A percentile compares a stretch with the other conserved stretches of the same genome.
Evolutionary conservation across 2,113 vertebrate species (phyloP).

Genomic region (Mirounga angustirostris): DNA sequence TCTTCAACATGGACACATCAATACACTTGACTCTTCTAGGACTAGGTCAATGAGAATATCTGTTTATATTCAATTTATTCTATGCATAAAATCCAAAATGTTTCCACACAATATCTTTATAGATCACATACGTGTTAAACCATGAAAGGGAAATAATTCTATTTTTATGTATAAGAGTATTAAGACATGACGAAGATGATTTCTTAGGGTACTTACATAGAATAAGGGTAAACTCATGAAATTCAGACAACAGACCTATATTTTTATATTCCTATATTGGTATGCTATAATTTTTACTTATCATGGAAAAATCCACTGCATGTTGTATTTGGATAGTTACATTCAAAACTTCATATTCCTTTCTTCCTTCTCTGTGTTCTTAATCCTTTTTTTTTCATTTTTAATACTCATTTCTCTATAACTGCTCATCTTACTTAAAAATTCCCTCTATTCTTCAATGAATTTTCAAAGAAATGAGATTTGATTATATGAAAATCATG

Average conservation of each 20-base stretch:
- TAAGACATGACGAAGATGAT: neutral
- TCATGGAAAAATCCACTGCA: neutral
- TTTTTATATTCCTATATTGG: neutral
- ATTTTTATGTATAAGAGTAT: constrained; percentile 13
- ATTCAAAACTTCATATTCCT: neutral
- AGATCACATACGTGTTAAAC: neutral
- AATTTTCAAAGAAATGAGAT: neutral
- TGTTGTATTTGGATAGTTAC: neutral
- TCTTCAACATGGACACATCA: neutral
- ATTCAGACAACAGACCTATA: neutral
- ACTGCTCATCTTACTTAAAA: neutral
- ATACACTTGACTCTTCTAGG: neutral
- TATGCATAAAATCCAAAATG: neutral
- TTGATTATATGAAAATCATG: neutral
- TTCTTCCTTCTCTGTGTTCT: neutral
- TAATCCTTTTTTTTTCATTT: neutral
- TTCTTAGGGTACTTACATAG: neutral
- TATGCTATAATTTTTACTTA: neutral
- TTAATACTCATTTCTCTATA: neutral
- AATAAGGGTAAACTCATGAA: neutral
- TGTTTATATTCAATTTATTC: neutral
- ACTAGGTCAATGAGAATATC: neutral
- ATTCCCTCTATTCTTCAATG: neutral
- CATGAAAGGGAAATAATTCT: neutral
- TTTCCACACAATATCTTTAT: neutral